A percentile compares a stretch with the other conserved stretches of the same genome.
These are phyloP conservation scores for Sepiola atlantica DNA, from an alignment of 2,888 invertebrate species.

Conservation along the genomic window DNA sequence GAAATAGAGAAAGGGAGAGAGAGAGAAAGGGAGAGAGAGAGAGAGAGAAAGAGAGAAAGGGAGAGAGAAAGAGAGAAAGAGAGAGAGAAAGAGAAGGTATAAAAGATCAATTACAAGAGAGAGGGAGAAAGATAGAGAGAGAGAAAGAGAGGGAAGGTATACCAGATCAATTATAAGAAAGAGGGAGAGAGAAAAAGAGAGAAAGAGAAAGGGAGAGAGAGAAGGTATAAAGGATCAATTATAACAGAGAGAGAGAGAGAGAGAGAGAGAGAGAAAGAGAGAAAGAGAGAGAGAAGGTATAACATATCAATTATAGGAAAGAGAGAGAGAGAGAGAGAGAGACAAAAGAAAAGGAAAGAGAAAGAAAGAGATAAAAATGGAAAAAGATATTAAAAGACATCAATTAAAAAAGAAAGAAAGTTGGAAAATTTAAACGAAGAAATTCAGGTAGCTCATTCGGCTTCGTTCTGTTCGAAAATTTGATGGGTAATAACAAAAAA, in stretches of 20 bases:
- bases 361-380: no score
- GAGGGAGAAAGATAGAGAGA: neutral
- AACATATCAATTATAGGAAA: no score
- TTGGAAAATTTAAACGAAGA: neutral
- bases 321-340: no score
- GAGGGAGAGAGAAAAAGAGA: neutral
- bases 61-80: neutral
- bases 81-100: fast-evolving
- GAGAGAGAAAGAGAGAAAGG: neutral
- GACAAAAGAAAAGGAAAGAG: no score
- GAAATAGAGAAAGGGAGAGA: neutral
- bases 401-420: no score
- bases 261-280: neutral
- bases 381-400: no score
- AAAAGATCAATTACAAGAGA: neutral
- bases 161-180: no score
- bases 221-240: no score
- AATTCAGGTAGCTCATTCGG: neutral
- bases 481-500: no score
- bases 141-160: no score
- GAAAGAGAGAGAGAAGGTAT: neutral
- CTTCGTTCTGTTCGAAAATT: neutral
- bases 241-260: no score
- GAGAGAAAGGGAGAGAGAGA: neutral
- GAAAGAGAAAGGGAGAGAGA: neutral